Percentiles rank a stretch among this genome's conserved stretches.
Conservation (phyloP, 2,797 vertebrate genomes). For the Xiphophorus birchmanni region DNA sequence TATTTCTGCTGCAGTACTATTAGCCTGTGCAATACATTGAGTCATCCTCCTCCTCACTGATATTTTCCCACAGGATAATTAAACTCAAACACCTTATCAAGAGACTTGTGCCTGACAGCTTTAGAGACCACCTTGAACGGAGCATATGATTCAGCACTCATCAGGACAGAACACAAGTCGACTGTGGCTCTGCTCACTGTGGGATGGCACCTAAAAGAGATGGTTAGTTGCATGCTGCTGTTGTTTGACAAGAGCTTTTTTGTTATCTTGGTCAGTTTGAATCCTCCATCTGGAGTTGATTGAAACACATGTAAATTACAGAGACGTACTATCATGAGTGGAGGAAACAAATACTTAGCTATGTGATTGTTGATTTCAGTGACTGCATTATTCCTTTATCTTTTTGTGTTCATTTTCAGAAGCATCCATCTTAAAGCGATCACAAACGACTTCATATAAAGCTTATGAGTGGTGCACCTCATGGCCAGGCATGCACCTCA, state of each 20-base stretch:
- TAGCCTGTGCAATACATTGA: constrained; percentile 63
- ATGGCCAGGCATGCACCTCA: constrained; percentile 3
- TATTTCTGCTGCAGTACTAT: constrained; percentile 48
- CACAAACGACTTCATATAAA: background rate
- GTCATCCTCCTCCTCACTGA: constrained; percentile 66
- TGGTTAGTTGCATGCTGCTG: constrained; percentile 31
- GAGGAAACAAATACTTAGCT: constrained; percentile 8
- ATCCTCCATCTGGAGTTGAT: constrained; percentile 21
- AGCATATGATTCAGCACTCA: constrained; percentile 54
- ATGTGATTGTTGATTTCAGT: constrained; percentile 26
- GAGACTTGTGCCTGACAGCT: constrained; percentile 38
- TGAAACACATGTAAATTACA: constrained; percentile 22
- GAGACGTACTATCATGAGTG: constrained; percentile 12
- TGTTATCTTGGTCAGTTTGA: constrained; percentile 28
- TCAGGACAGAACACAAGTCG: constrained; percentile 31
- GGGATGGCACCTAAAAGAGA: constrained; percentile 30
- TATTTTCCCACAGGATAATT: constrained; percentile 56
- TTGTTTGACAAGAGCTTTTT: constrained; percentile 31
- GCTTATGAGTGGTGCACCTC: background rate
- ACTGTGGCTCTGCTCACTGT: constrained; percentile 29
- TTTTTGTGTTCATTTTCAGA: constrained; percentile 10
- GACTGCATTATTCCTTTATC: constrained; percentile 26
- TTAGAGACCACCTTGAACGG: constrained; percentile 26
- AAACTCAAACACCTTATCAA: constrained; percentile 60
- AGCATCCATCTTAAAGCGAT: constrained; percentile 1